Conservation (phyloP, 2,797 vertebrate genomes). For the Sebastes wilsoni region DNA sequence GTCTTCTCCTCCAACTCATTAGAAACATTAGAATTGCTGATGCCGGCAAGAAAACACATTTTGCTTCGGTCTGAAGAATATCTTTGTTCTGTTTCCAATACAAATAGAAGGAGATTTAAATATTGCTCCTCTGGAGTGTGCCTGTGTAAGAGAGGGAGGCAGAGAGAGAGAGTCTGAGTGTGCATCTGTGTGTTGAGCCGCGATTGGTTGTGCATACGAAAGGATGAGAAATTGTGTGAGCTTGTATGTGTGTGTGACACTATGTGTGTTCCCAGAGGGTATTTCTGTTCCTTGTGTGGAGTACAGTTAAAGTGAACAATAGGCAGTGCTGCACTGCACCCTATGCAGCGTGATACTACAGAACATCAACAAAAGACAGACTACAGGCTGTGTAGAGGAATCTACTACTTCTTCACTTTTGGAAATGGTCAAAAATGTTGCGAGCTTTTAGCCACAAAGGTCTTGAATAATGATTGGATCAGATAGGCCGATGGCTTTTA, state of each 20-base stretch:
- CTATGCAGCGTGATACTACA: conserved; percentile 48
- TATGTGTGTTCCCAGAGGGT: conserved; percentile 65
- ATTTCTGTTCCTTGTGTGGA: conserved; percentile 62
- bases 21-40: conserved; percentile 85
- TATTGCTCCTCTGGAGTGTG: conserved; percentile 75
- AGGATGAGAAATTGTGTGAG: conserved; percentile 57
- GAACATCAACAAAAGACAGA: conserved; percentile 52
- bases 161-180: conserved; percentile 32
- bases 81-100: conserved; percentile 86
- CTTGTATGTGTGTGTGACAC: conserved; percentile 32
- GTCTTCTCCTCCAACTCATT: conserved; percentile 77
- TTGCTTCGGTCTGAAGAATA: conserved; percentile 82
- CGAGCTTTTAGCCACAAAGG: background rate
- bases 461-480: background rate
- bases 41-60: conserved; percentile 80
- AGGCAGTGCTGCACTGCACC: conserved; percentile 60
- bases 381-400: conserved; percentile 25
- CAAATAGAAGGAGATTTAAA: conserved; percentile 84
- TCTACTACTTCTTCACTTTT: conserved; percentile 17
- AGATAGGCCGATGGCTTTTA: background rate
- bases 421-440: conserved; percentile 11
- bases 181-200: conserved; percentile 59
- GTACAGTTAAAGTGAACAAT: conserved; percentile 75
- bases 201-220: conserved; percentile 59
- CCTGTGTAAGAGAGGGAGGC: conserved; percentile 43